Conservation (phyloP, 2,113 vertebrate species). For the Oostethus manadensis region DNA sequence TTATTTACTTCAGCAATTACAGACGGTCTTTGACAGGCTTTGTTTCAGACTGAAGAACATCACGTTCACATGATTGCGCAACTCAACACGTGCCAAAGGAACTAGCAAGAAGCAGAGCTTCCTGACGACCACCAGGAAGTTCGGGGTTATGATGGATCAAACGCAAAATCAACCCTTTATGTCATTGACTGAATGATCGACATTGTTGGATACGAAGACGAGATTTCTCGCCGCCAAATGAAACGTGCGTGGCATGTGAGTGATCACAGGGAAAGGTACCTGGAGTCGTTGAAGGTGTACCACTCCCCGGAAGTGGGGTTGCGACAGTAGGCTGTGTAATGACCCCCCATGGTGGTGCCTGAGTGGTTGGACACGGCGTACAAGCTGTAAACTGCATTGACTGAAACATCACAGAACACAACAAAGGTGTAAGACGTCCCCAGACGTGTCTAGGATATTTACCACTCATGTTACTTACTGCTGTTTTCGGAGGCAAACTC, state of each 20-base stretch:
- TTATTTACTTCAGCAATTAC: no score
- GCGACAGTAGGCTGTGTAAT: slow-evolving; percentile 96
- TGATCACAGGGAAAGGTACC: slow-evolving; percentile 64
- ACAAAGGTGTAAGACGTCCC: background rate
- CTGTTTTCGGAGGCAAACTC: slow-evolving; percentile 92
- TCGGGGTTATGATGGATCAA: no score
- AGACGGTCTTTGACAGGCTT: no score
- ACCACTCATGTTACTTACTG: slow-evolving; percentile 72
- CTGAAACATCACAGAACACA: slow-evolving; percentile 56
- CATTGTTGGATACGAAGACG: background rate
- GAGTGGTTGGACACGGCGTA: slow-evolving; percentile 98
- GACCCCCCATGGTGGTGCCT: slow-evolving; percentile 97
- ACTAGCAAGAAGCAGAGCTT: no score
- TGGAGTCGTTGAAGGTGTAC: slow-evolving; percentile 95
- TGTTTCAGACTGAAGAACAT: no score
- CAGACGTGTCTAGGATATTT: background rate
- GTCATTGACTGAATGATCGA: background rate
- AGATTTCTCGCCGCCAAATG: background rate
- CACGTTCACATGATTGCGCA: no score
- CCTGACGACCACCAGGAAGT: no score
- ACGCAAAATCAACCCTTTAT: no score
- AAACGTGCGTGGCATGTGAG: no score
- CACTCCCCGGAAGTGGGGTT: slow-evolving; percentile 87
- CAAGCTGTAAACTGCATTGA: slow-evolving; percentile 89
- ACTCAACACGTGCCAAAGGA: no score